Conservation (phyloP, 2,113 vertebrate genomes). For the Miniopterus natalensis region DNA sequence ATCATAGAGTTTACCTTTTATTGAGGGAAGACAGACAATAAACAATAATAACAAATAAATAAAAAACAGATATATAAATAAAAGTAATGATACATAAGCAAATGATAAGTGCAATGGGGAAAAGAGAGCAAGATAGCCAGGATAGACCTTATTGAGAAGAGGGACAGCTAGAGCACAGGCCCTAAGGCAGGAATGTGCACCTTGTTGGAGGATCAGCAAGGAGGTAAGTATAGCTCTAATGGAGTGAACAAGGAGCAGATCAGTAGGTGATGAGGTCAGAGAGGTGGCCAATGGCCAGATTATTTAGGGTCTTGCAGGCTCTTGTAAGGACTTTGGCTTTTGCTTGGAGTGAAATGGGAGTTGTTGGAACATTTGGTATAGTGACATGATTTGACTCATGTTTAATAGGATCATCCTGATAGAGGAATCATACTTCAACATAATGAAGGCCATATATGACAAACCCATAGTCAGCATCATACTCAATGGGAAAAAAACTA, state of each 20-base stretch:
- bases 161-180: background rate
- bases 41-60: conserved; percentile 17
- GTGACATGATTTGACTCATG: conserved; percentile 4
- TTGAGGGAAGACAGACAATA: background rate
- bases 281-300: background rate
- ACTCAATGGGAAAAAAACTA: background rate
- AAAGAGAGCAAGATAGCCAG: background rate
- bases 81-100: conserved; percentile 30
- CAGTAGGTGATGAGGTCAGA: background rate
- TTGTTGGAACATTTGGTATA: background rate
- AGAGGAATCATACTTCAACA: background rate
- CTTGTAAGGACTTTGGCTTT: conserved; percentile 38
- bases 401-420: conserved; percentile 34
- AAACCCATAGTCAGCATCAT: background rate
- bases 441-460: background rate
- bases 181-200: background rate
- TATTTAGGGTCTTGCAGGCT: background rate
- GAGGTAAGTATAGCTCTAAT: background rate
- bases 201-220: background rate
- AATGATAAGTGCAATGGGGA: background rate
- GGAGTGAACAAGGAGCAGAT: background rate
- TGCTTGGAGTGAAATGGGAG: conserved; percentile 14
- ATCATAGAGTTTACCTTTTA: background rate
- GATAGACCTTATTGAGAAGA: background rate
- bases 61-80: background rate